These are phyloP conservation scores for Bembecia ichneumoniformis DNA, from an alignment of 2,888 invertebrate genomes.

Conservation along the genomic window DNA sequence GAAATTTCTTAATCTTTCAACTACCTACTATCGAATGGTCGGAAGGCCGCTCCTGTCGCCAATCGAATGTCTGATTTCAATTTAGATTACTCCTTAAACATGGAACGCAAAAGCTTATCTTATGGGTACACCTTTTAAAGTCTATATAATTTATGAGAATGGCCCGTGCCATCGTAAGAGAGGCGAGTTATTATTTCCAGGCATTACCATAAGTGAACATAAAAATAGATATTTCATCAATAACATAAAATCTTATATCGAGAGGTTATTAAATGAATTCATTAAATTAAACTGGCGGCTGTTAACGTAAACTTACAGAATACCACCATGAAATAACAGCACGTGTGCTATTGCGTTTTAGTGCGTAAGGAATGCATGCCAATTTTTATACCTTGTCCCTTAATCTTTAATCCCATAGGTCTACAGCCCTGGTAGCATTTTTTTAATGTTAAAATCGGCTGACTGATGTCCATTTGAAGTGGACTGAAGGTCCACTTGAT, in stretches of 20 bases:
- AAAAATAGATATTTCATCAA: neutral
- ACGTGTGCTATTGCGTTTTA: no score
- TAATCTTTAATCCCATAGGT: no score
- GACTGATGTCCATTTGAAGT: no score
- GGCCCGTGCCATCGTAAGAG: conserved; percentile 28
- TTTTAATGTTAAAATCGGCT: no score
- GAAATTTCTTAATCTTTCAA: no score
- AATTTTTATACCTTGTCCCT: no score
- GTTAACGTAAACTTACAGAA: no score
- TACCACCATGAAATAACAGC: no score
- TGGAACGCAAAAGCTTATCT: conserved; percentile 65
- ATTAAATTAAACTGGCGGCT: no score
- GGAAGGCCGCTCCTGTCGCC: conserved; percentile 52
- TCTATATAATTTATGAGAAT: conserved; percentile 60
- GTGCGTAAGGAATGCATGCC: no score
- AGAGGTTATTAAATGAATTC: neutral
- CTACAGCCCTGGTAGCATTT: no score
- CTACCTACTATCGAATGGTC: conserved; percentile 32
- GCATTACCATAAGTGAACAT: neutral
- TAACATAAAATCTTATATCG: neutral
- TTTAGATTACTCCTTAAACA: conserved; percentile 66
- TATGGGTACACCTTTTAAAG: conserved; percentile 66
- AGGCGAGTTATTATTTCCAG: neutral
- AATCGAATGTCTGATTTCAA: conserved; percentile 70
- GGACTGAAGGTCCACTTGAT: no score